A percentile compares a stretch with the other conserved stretches of the same genome.
Evolutionary conservation across 1,140 invertebrate genomes (phyloP).

Genomic region (Zaprionus vittiger): DNA sequence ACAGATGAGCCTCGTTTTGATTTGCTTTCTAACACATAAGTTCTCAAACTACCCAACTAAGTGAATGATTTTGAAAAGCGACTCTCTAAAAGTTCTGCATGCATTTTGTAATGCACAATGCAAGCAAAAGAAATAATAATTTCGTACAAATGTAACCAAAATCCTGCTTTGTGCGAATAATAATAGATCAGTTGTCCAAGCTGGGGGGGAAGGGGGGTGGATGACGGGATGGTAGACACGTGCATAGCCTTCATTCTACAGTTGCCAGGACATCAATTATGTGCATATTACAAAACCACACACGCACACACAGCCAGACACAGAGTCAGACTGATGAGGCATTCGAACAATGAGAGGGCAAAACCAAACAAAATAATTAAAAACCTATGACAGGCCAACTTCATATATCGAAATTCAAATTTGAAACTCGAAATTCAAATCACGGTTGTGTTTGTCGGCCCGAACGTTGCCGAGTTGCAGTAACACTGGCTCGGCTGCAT

Average conservation of each 20-base stretch:
- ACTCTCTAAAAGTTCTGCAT: background rate
- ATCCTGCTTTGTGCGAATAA: slow-evolving; percentile 51
- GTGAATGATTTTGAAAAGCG: background rate
- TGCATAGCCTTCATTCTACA: slow-evolving; percentile 21
- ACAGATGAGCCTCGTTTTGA: background rate
- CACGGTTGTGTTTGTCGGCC: slow-evolving; percentile 50
- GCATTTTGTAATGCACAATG: background rate
- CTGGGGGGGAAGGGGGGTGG: background rate
- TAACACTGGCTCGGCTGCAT: slow-evolving; percentile 22
- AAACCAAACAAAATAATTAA: slow-evolving; percentile 80
- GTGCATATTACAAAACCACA: slow-evolving; percentile 60
- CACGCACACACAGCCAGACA: slow-evolving; percentile 13
- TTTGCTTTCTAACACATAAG: background rate
- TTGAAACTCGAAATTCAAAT: slow-evolving; percentile 75
- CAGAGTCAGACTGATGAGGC: slow-evolving; percentile 8
- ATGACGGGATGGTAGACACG: slow-evolving; percentile 17
- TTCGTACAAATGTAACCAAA: slow-evolving; percentile 31
- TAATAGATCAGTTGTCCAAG: slow-evolving; percentile 34
- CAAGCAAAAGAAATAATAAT: slow-evolving; percentile 8
- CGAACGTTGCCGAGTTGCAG: slow-evolving; percentile 12
- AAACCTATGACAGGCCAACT: slow-evolving; percentile 57
- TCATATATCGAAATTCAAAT: slow-evolving; percentile 55
- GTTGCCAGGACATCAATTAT: slow-evolving; percentile 68
- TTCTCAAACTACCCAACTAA: background rate
- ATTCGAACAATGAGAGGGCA: slow-evolving; percentile 35